phyloP scores from a whole-genome alignment of 2,113 vertebrate genomes.

The Actenoides lindsayi region DNA sequence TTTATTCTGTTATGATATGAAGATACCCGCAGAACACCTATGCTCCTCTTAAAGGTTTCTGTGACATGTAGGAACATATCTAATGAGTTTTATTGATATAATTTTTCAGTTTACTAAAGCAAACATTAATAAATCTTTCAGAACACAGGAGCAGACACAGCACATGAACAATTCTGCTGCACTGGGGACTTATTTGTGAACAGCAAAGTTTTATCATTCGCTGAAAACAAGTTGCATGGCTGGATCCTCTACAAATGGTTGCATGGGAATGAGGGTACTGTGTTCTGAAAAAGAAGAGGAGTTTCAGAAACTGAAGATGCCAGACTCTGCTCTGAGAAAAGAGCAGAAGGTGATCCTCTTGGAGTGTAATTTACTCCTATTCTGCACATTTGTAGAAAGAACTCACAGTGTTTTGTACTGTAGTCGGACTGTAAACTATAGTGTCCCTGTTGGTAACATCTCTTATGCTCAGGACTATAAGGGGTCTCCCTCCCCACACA shows the following conservation, averaged over 20 bases:
- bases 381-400: neutral
- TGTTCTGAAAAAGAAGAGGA: neutral
- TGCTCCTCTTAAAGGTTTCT: neutral
- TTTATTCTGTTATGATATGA: neutral
- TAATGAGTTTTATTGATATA: neutral
- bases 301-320: neutral
- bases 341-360: neutral
- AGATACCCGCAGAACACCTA: neutral
- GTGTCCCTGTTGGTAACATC: neutral
- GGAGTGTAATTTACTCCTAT: neutral
- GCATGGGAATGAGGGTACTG: neutral
- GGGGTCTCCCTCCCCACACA: fast-evolving
- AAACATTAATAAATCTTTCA: neutral
- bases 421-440: neutral
- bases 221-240: neutral
- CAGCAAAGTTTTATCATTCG: neutral
- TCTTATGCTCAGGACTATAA: neutral
- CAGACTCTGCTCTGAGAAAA: neutral
- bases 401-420: neutral
- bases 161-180: neutral
- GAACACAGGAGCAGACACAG: neutral
- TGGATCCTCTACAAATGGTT: neutral
- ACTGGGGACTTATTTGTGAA: neutral
- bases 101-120: neutral
- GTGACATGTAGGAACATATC: neutral